Percentiles rank a stretch among this genome's conserved stretches.
Evolutionary conservation across 2,797 vertebrate species (phyloP).

Genomic region (Alauda arvensis): DNA sequence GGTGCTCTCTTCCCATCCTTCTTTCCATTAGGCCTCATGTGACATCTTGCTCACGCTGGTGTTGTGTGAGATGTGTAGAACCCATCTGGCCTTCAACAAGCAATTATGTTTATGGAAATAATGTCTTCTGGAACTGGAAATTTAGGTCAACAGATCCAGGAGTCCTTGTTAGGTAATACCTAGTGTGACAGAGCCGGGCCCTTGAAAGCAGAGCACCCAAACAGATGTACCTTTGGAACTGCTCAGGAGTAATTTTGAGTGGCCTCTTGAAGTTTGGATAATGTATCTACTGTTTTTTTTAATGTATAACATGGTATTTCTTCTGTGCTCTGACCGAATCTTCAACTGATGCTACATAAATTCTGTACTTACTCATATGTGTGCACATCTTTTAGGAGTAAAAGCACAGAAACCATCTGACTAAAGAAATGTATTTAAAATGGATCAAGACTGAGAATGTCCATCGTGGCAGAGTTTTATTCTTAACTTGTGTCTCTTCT

Average conservation of each 20-base stretch:
- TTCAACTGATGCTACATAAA: not conserved
- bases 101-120: not conserved
- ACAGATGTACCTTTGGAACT: not conserved
- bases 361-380: not conserved
- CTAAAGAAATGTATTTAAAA: not conserved
- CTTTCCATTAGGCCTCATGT: rapidly evolving
- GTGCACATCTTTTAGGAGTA: not conserved
- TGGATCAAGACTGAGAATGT: not conserved
- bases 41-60: not conserved
- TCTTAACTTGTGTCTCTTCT: not conserved
- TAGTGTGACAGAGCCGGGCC: not conserved
- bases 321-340: not conserved
- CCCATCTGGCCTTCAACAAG: not conserved
- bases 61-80: not conserved
- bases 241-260: not conserved
- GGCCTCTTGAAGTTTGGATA: not conserved
- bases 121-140: not conserved
- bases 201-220: not conserved
- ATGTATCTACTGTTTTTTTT: not conserved
- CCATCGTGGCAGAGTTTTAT: not conserved
- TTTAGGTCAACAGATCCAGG: not conserved
- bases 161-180: not conserved
- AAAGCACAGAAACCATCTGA: not conserved
- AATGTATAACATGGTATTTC: not conserved
- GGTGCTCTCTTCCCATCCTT: not conserved